Base-by-base conservation (phyloP, 53 echinoderm and acorn worm genomes). In the Paelopatides confundens region DNA sequence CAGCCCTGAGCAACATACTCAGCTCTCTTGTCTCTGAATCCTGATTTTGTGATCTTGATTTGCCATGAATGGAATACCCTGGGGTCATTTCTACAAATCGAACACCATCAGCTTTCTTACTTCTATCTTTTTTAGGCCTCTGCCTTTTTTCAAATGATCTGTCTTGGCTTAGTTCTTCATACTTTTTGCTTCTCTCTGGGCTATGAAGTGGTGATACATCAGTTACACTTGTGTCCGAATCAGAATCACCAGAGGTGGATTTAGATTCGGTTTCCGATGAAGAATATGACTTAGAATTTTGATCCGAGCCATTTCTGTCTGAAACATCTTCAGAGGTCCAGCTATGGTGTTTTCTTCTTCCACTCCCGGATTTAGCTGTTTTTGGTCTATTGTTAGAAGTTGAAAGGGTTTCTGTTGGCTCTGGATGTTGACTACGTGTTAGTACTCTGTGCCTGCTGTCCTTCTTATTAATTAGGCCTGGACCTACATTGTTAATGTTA, bases 141-240 rank as follows among this genome's bases (percentile, higher is more conserved):
- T 65, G 36, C 64, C 40, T 68, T 52, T 79, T 35, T n/a, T 52
- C 67, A 43, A 77, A 30, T 47, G 85, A 34, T 82, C 85, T 66
- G 30, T 82, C 47, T n/a, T n/a, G n/a, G n/a, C n/a, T n/a, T 17
- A 34, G 7, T 4, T 82, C 83, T 33, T 36, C 50, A 15, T 31
- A 31, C 18, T 85, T 51, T 52, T 91, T 87, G 18, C 93, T 90
- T 36, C 90, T 86, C 1, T 65, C 85, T 35, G 95, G 98, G 71
- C 98, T 98, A 21, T 90, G 91, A 66, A 98, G 86, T 30, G 98
- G 98, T 0, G 98, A 98, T 2, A 98, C 98, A 89, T 95, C 95
- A 1, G 98, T 98, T 18, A 98, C 95, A 68, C 87, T 87, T 58
- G 84, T 63, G 62, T 86, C 69, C 18, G 87, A 81, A 77, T 85